Evolutionary conservation across 2,797 vertebrate genomes (phyloP), one percentile per base, ranked within the genome.

Genomic region (Limosa lapponica): DNA sequence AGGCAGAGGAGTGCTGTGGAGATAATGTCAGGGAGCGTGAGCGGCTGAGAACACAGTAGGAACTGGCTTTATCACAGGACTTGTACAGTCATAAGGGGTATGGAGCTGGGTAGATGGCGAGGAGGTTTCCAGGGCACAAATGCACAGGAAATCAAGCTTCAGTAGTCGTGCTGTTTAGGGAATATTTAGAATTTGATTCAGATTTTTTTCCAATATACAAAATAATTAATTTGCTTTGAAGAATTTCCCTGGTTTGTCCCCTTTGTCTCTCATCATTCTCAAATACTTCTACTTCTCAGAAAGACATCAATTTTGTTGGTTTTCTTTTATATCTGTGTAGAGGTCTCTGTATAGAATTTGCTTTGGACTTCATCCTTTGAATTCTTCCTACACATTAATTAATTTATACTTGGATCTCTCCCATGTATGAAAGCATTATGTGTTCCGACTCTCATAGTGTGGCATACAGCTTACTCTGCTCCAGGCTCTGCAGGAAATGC

Each of bases 261-360:
- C 37, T 73, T 61, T 72, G 27, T 44, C 10, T 41, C 46, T 90
- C 43, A 59, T 89, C 66, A 64, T 39, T 91, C 48, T 87, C 58
- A 80, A 70, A 90, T 90, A 71, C 65, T 95, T 93, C 54, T 39
- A 30, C 54, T 75, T 88, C 64, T 11, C 89, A 93, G 83, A 96
- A 97, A 95, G 70, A 89, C 57, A 83, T 10, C 80, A 51, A 59
- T 77, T 92, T 95, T 93, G 30, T 93, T 93, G 72, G n/a, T 77
- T 81, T 93, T 90, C 37, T 72, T 86, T 87, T 62, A 37, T 90
- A 58, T 70, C 22, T 73, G 4, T 18, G 3, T 27, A 69, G 69
- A 80, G 3, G 18, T 49, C 8, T 83, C 44, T 39, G 10, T 51
- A 39, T 61, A 59, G 37, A 90, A 71, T 25, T 17, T 73, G 23